Evolutionary conservation across 2,113 vertebrate genomes (phyloP), one percentile per base, ranked within the genome.

Genomic region (Sapajus apella): DNA sequence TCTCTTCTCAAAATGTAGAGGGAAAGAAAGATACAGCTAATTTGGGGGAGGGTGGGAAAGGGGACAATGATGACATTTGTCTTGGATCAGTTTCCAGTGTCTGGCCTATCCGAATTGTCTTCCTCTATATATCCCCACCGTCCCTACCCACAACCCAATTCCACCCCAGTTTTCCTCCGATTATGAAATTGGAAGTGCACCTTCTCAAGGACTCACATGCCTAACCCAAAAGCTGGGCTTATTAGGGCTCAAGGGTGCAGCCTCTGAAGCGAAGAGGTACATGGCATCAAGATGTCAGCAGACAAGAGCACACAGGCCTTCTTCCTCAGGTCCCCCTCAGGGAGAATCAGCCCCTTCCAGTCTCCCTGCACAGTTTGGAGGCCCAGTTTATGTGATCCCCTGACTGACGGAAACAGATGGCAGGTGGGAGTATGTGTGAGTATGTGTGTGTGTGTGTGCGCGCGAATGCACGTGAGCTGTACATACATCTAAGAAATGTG

Each of bases 61-160:
- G 27, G 50, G 32, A 70, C 68, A 83, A 64, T 75, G 52, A 82
- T 93, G 68, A 80, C 55, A 52, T 84, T 73, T 94, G 61, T 94
- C 91, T 91, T 93, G 20, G 32, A 97, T 91, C 32, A 82, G 77
- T 96, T 92, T 95, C 88, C 87, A n/a, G n/a, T 79, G 80, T 95
- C 37, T 81, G 90, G 37, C 75, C 85, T 87, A 66, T 45, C 75
- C n/a, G 89, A 18, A 87, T 73, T 75, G 21, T 79, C 32, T 20
- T 91, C 20, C 64, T 95, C 55, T 16, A 40, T 75, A 93, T 83
- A 87, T 56, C 37, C 47, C 35, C 25, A 25, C 37, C 3, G 1
- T 18, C n/a, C 35, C 50, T 56, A 47, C 55, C 13, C 37, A 86
- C 75, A 81, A 83, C 6, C n/a, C 90, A 77, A 72, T 72, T 25